Conservation (phyloP, 2,113 vertebrate genomes). For the Engystomops pustulosus region DNA sequence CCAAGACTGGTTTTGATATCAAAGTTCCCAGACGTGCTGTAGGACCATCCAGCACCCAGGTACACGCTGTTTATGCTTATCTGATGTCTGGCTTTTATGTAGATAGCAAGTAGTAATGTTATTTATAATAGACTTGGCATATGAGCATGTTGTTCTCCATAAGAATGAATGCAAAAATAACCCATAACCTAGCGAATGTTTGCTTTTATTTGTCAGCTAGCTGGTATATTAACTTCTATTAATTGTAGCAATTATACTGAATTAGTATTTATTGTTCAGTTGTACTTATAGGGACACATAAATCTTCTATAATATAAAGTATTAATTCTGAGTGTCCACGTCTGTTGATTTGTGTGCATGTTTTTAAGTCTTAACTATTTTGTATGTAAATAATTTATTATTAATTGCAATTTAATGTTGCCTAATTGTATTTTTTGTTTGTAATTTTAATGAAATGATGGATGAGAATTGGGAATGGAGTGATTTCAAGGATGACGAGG, state of each 20-base stretch:
- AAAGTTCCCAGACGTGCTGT: slow-evolving; percentile 87
- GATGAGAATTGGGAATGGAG: background rate
- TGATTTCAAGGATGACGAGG: slow-evolving; percentile 51
- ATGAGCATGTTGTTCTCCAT: background rate
- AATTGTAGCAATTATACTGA: background rate
- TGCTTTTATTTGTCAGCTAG: background rate
- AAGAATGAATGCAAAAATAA: background rate
- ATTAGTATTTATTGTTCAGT: background rate
- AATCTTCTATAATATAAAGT: background rate
- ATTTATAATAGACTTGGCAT: background rate
- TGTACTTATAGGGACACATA: too few species aligned
- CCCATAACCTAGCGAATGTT: too few species aligned
- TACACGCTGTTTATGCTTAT: slow-evolving; percentile 61
- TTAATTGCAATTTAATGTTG: slow-evolving; percentile 17
- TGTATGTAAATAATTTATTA: background rate
- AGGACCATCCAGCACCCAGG: slow-evolving; percentile 89
- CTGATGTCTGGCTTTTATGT: background rate
- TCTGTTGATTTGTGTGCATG: background rate
- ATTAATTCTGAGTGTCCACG: background rate
- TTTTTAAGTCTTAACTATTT: background rate
- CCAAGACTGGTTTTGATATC: slow-evolving; percentile 90
- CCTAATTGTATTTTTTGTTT: slow-evolving; percentile 13
- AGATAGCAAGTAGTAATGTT: background rate
- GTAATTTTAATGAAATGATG: background rate
- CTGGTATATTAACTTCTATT: background rate